Evolutionary conservation across 2,888 invertebrate species (phyloP), one percentile per base, ranked within the genome.

Genomic region (Drosophila heteroneura): DNA sequence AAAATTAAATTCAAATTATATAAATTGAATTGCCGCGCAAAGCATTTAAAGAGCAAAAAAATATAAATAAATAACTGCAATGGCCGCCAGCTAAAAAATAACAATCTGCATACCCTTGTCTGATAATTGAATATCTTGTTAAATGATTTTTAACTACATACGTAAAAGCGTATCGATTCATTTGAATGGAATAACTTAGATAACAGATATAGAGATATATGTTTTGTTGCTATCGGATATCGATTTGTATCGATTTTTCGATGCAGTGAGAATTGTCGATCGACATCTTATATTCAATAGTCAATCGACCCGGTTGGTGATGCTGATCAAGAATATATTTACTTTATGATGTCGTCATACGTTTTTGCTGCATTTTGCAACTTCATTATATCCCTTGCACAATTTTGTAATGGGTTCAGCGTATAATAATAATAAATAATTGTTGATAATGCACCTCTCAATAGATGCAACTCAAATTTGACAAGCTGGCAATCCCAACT

Each of bases 1-100:
- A 14, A 53, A 26, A 66, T 47, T 51, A 35, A 51, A 57, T 58
- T 70, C 2, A 33, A 58, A 70, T 70, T 70, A 70, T 49, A 69
- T 26, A 57, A 69, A 37, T 70, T 32, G 30, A 44, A 69, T 69
- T 69, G 47, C 14, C 1, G 22, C 28, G 32, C 37, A 37, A 28
- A 54, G 47, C 41, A 41, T 26, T 58, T 44, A 58, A 44, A 30
- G 57, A 47, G n/a, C 49, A 60, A 56, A 30, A 49, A 30, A 26
- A 41, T 5, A 26, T 32, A 52, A 33, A 14, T 39, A 26, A 37
- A n/a, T 33, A 5, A 28, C n/a, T 26, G 59, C 14, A 26, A 16
- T 10, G n/a, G 28, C 62, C 32, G 41, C 6, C 7, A 32, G 39
- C 51, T 12, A 22, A 37, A 28, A 22, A 35, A 28, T 51, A 14